A percentile compares a stretch with the other conserved stretches of the same genome.
These are phyloP conservation scores for Plectropomus leopardus DNA, from an alignment of 2,113 vertebrate species.

Conservation along the genomic window DNA sequence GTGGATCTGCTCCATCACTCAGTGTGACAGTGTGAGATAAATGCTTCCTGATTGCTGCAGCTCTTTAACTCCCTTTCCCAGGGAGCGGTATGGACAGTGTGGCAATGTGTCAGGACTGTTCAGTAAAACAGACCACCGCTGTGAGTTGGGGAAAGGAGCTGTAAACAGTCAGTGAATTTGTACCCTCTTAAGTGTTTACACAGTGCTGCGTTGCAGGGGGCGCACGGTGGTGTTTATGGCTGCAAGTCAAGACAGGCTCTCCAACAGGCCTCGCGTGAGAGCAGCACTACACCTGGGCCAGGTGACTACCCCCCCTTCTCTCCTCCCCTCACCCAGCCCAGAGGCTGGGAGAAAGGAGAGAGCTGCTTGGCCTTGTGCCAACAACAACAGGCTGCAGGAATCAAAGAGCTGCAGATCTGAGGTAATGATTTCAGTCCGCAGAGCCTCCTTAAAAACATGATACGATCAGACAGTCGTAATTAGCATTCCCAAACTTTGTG, in stretches of 20 bases:
- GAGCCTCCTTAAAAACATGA: constrained; percentile 39
- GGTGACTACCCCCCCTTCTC: constrained; percentile 43
- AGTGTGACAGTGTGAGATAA: constrained; percentile 24
- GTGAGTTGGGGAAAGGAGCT: background rate
- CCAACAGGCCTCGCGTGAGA: constrained; percentile 80
- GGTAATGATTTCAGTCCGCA: constrained; percentile 59
- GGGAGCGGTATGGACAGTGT: constrained; percentile 5
- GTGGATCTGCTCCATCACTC: constrained; percentile 33
- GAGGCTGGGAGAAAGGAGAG: constrained; percentile 53
- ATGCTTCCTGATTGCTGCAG: constrained; percentile 9
- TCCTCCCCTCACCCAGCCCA: constrained; percentile 41
- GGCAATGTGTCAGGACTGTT: background rate
- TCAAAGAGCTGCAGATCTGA: constrained; percentile 68
- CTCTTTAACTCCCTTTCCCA: constrained; percentile 17
- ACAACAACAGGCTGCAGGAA: constrained; percentile 61
- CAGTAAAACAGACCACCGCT: constrained; percentile 29
- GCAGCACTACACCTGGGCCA: constrained; percentile 76
- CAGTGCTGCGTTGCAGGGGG: background rate
- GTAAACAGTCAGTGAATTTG: constrained; percentile 32
- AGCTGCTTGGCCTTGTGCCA: constrained; percentile 66
- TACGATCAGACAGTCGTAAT: constrained; percentile 32
- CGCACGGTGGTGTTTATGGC: constrained; percentile 11
- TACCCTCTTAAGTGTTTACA: constrained; percentile 46
- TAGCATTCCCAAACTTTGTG: constrained; percentile 33
- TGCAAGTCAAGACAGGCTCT: constrained; percentile 78